Percentiles rank a stretch among this genome's conserved stretches.
These are phyloP conservation scores for Prunella himalayana DNA, from an alignment of 2,113 vertebrate species.

Conservation along the genomic window DNA sequence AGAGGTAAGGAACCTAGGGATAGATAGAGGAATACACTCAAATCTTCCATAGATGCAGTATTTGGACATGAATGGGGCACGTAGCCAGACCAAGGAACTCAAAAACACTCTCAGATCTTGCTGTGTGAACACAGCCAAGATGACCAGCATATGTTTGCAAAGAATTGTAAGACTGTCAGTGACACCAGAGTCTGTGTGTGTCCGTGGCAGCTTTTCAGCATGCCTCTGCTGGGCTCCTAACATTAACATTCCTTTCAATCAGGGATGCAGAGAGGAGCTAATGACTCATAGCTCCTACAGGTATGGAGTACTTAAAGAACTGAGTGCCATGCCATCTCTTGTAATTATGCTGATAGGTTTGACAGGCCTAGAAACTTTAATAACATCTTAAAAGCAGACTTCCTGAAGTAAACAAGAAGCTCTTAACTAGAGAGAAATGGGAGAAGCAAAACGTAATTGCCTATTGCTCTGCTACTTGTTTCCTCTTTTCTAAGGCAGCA, in stretches of 20 bases:
- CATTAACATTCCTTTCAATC: background rate
- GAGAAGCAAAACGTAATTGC: background rate
- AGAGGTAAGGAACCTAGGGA: background rate
- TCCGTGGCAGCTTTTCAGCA: background rate
- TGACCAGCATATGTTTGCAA: background rate
- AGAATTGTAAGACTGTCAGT: background rate
- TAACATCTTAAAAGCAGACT: constrained; percentile 7
- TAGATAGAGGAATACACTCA: background rate
- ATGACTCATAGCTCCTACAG: constrained; percentile 21
- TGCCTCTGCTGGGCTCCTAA: background rate
- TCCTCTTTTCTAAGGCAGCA: background rate
- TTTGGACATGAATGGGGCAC: background rate
- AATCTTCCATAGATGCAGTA: background rate
- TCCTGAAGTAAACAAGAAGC: constrained; percentile 31
- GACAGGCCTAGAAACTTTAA: constrained; percentile 9
- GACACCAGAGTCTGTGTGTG: background rate
- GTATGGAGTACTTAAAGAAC: constrained; percentile 17
- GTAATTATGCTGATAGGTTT: constrained; percentile 38
- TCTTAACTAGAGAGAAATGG: background rate
- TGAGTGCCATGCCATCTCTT: background rate
- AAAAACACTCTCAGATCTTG: background rate
- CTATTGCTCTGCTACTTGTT: background rate
- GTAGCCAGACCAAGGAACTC: background rate
- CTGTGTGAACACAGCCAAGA: background rate
- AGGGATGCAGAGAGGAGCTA: background rate